A percentile compares a stretch with the other conserved stretches of the same genome.
Conservation (phyloP, 2,888 invertebrate genomes). For the Heterodera filipjevi region DNA sequence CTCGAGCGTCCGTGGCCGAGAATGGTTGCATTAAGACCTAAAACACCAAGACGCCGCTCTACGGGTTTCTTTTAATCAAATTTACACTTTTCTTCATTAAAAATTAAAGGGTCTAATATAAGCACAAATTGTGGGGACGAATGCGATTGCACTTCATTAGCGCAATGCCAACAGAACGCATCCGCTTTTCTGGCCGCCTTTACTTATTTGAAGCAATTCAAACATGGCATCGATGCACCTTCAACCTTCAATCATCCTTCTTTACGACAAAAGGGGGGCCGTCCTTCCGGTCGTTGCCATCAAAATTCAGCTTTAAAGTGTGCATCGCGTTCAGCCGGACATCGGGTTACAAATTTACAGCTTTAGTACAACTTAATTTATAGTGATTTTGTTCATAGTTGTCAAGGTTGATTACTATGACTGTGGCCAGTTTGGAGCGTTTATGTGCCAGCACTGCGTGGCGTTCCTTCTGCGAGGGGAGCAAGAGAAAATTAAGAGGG, state of each 20-base stretch:
- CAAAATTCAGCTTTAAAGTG: background rate
- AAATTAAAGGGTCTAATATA: background rate
- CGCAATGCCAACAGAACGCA: conserved; percentile 14
- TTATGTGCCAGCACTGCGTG: background rate
- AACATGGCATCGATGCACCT: background rate
- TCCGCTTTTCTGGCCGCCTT: background rate
- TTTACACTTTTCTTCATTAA: background rate
- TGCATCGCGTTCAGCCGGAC: background rate
- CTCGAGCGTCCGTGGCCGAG: background rate
- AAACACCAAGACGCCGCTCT: background rate
- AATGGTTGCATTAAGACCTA: background rate
- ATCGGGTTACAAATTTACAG: background rate
- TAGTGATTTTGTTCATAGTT: background rate
- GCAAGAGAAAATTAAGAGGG: background rate
- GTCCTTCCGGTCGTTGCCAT: background rate
- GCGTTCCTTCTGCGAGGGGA: background rate
- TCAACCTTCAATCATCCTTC: background rate
- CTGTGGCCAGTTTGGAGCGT: conserved; percentile 4
- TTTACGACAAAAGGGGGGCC: background rate
- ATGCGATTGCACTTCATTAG: conserved; percentile 11
- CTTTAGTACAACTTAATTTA: background rate
- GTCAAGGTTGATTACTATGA: background rate
- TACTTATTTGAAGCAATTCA: background rate
- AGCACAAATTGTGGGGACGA: background rate
- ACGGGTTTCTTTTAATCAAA: background rate